Conservation (phyloP, 2,888 invertebrate genomes). For the Microctonus aethiopoides region DNA sequence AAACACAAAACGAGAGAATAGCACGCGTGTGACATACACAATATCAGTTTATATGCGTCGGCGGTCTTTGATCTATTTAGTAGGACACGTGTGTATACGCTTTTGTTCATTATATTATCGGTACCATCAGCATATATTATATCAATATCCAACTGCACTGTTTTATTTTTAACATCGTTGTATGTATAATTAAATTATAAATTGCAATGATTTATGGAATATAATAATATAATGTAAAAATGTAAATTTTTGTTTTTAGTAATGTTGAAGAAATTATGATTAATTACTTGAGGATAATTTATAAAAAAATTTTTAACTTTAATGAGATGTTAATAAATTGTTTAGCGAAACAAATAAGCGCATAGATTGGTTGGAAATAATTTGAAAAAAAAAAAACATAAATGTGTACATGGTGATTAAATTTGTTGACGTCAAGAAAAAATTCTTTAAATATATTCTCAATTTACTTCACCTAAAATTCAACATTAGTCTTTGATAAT, state of each 20-base stretch:
- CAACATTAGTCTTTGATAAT: background rate
- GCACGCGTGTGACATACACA: background rate
- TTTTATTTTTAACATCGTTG: background rate
- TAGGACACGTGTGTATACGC: constrained; percentile 2
- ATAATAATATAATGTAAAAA: background rate
- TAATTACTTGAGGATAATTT: too few species aligned
- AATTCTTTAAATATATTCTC: too few species aligned
- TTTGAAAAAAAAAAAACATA: too few species aligned
- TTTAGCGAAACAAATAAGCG: too few species aligned
- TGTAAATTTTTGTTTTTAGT: background rate
- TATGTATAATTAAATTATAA: background rate
- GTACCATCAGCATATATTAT: constrained; percentile 8
- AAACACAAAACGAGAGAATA: background rate
- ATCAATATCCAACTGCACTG: background rate
- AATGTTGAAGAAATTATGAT: background rate
- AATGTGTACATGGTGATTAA: too few species aligned
- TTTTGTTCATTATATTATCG: constrained; percentile 6
- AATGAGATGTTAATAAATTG: too few species aligned
- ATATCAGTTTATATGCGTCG: constrained; percentile 17
- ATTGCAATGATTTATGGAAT: too few species aligned
- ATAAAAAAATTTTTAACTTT: too few species aligned
- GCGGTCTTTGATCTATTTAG: constrained; percentile 21
- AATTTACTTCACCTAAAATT: too few species aligned
- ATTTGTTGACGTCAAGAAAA: too few species aligned
- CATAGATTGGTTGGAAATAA: too few species aligned